phyloP scores from a whole-genome alignment of 2,113 vertebrate species.

The Menura novaehollandiae region DNA sequence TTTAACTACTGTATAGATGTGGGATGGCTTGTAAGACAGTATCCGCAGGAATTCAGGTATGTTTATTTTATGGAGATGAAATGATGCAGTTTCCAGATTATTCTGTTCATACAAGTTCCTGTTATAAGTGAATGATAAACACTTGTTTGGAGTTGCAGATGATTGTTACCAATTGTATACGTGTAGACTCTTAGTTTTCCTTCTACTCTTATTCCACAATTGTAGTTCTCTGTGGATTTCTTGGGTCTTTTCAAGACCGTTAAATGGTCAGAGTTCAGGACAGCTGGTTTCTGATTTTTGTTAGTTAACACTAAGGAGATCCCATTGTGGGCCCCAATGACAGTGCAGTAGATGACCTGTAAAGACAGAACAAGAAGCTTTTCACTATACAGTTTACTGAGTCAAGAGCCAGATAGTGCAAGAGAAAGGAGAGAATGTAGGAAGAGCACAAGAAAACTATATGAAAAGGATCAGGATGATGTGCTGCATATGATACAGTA shows the following conservation, averaged over 20 bases:
- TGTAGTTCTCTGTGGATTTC: background rate
- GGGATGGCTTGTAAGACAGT: constrained; percentile 90
- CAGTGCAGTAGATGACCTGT: background rate
- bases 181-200: background rate
- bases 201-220: background rate
- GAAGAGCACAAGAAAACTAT: background rate
- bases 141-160: background rate
- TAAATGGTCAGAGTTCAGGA: background rate
- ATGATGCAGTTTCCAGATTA: background rate
- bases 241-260: background rate
- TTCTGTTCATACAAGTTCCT: background rate
- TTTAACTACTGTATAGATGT: constrained; percentile 99
- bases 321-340: background rate
- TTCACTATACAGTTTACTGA: background rate
- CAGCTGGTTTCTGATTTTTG: background rate
- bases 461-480: background rate
- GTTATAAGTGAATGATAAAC: background rate
- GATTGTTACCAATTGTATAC: background rate
- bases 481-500: background rate
- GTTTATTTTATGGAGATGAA: background rate
- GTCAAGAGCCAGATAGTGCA: background rate
- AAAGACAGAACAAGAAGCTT: background rate
- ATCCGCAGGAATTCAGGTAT: constrained; percentile 89
- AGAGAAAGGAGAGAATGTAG: background rate
- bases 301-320: background rate